A percentile compares a stretch with the other conserved stretches of the same genome.
Evolutionary conservation across 2,113 vertebrate genomes (phyloP).

Genomic region (Seriola dumerili): DNA sequence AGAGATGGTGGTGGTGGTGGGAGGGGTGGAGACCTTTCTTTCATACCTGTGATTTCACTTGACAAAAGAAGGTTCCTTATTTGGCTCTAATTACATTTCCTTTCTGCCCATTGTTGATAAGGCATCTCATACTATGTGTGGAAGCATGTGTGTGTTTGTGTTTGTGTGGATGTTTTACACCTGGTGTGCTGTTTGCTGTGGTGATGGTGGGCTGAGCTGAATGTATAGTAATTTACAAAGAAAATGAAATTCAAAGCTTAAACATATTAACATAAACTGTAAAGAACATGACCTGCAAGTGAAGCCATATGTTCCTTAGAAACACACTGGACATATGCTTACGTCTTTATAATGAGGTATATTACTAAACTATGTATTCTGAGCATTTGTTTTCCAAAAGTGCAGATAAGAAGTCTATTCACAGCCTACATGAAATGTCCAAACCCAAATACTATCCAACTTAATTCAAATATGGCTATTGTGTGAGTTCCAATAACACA

Average conservation of each 20-base stretch:
- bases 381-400: neutral
- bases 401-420: too few relatives aligned
- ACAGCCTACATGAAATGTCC: neutral
- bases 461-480: neutral
- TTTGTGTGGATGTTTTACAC: slow-evolving; percentile 14
- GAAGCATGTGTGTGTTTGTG: slow-evolving; percentile 47
- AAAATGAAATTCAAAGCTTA: slow-evolving; percentile 31
- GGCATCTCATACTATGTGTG: slow-evolving; percentile 65
- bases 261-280: slow-evolving; percentile 20
- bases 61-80: slow-evolving; percentile 78
- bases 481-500: neutral
- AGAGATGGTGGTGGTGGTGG: slow-evolving; percentile 47
- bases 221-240: neutral
- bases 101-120: slow-evolving; percentile 84
- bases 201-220: neutral
- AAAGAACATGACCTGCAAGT: neutral
- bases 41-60: slow-evolving; percentile 80
- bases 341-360: neutral
- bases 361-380: neutral
- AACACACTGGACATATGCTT: too few relatives aligned
- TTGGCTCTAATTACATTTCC: slow-evolving; percentile 81
- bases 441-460: neutral
- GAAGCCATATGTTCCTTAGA: neutral
- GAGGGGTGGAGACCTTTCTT: slow-evolving; percentile 80
- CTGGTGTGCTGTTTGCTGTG: slow-evolving; percentile 15